phyloP scores from a whole-genome alignment of 2,113 vertebrate genomes.

The Chionis minor region DNA sequence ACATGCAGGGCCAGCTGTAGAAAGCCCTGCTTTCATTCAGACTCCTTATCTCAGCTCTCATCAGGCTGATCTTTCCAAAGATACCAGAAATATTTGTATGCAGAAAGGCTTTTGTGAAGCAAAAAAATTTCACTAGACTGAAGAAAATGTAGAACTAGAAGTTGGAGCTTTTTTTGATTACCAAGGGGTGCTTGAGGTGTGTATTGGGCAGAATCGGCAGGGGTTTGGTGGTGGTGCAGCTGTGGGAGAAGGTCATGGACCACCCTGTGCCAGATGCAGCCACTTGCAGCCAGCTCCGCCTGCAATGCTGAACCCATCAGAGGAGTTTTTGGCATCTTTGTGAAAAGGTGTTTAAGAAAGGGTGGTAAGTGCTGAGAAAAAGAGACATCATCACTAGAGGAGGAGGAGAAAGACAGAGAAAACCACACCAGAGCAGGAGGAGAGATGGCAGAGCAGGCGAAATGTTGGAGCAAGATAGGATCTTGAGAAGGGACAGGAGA shows the following conservation, averaged over 20 bases:
- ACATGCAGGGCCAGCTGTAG: accelerated
- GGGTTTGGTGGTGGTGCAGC: not conserved
- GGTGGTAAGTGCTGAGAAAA: not conserved
- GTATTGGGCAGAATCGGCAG: not conserved
- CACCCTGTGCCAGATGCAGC: not conserved
- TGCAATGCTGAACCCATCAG: accelerated
- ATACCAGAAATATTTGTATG: not conserved
- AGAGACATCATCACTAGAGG: not conserved
- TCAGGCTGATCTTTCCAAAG: not conserved
- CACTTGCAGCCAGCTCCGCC: not conserved
- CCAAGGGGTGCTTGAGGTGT: not conserved
- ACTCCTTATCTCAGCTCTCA: not conserved
- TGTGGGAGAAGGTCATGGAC: not conserved
- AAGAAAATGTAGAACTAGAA: not conserved
- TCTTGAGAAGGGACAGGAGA: not conserved
- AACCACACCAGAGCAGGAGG: not conserved
- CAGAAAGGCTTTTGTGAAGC: not conserved
- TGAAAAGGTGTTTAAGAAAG: not conserved
- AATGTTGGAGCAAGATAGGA: not conserved
- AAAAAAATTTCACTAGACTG: not conserved
- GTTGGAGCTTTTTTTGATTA: not conserved
- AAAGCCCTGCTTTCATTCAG: not conserved
- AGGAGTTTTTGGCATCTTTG: not conserved
- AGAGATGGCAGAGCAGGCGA: not conserved
- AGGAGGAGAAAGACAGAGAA: not conserved